Evolutionary conservation across 1,140 invertebrate species (phyloP).

Genomic region (Proctacanthus coquilletti): DNA sequence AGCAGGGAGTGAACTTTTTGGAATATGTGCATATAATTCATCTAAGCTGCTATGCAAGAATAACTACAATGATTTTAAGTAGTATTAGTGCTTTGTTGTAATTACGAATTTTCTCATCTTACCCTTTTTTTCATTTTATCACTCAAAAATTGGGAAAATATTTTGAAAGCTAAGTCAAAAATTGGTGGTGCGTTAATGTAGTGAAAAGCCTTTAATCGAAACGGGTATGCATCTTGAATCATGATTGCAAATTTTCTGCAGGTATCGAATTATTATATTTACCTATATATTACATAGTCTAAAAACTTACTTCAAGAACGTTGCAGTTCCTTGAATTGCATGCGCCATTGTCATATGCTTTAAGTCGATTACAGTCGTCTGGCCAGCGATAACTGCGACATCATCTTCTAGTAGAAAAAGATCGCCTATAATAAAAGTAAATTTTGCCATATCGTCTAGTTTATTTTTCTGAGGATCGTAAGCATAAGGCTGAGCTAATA

Average conservation of each 20-base stretch:
- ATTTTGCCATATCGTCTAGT: too few relatives aligned
- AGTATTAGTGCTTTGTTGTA: neutral
- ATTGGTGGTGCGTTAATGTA: slow-evolving; percentile 28
- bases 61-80: neutral
- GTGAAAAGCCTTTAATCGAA: slow-evolving; percentile 29
- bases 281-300: slow-evolving; percentile 13
- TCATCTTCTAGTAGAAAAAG: neutral
- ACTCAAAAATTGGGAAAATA: slow-evolving; percentile 30
- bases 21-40: slow-evolving; percentile 33
- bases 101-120: slow-evolving; percentile 8
- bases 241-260: neutral
- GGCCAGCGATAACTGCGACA: slow-evolving; percentile 17
- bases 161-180: slow-evolving; percentile 28
- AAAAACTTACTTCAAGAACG: slow-evolving; percentile 26
- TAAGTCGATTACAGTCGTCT: slow-evolving; percentile 28
- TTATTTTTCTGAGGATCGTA: slow-evolving; percentile 22
- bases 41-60: slow-evolving; percentile 24
- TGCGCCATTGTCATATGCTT: slow-evolving; percentile 20
- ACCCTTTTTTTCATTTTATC: slow-evolving; percentile 27
- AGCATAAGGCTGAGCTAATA: too few relatives aligned
- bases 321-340: slow-evolving; percentile 26
- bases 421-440: too few relatives aligned
- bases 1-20: slow-evolving; percentile 34
- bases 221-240: slow-evolving; percentile 20
- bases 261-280: neutral